phyloP scores from a whole-genome alignment of 1,140 invertebrate species.

The Tetramorium alpestre region DNA sequence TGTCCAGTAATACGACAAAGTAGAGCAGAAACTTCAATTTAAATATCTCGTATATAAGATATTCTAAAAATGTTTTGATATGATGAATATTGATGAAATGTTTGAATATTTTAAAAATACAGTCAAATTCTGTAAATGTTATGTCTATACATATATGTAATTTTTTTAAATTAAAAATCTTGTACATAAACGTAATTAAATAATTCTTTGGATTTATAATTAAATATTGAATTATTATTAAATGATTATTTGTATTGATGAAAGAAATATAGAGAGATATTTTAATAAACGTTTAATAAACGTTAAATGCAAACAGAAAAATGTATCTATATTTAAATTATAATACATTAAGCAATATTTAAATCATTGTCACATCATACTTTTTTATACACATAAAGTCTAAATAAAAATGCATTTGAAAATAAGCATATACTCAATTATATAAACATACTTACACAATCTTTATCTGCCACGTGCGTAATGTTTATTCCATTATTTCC shows the following conservation, averaged over 20 bases:
- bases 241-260: neutral
- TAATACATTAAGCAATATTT: neutral
- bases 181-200: neutral
- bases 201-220: neutral
- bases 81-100: too few relatives aligned
- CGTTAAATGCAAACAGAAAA: neutral
- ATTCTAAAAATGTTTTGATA: too few relatives aligned
- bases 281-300: neutral
- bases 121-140: neutral
- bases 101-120: neutral
- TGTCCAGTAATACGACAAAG: neutral
- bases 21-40: neutral
- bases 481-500: constrained; percentile 73
- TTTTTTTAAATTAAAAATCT: neutral
- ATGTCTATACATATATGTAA: neutral
- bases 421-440: neutral
- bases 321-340: neutral
- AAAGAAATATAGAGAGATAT: neutral
- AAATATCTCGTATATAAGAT: neutral
- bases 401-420: neutral
- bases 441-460: constrained; percentile 73
- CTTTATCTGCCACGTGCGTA: constrained; percentile 65
- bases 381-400: neutral
- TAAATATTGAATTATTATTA: neutral
- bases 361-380: neutral